phyloP scores from a whole-genome alignment of 2,797 vertebrate genomes.

The Sebastiscus tertius region DNA sequence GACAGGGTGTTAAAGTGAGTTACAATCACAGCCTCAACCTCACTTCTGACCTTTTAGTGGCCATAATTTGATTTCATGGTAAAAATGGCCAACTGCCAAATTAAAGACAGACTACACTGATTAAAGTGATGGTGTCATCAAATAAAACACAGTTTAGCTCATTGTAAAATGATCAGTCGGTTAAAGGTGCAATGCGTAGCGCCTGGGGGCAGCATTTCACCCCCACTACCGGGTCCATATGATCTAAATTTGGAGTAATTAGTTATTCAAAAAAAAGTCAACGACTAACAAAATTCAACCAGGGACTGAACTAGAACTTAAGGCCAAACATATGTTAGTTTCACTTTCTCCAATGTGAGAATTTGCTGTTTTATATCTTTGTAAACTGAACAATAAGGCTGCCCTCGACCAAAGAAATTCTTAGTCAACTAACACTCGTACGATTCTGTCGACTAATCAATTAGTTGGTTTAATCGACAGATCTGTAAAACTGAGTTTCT shows the following conservation, averaged over 20 bases:
- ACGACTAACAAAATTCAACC: no score
- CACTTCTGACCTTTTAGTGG: background rate
- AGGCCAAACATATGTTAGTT: background rate
- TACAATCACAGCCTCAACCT: background rate
- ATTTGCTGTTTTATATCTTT: background rate
- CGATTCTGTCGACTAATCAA: no score
- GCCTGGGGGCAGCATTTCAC: no score
- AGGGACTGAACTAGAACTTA: background rate
- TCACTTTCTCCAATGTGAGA: background rate
- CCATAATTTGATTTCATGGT: background rate
- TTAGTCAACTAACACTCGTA: no score
- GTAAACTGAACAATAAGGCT: background rate
- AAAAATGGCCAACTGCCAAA: background rate
- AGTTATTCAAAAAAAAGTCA: no score
- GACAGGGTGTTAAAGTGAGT: background rate
- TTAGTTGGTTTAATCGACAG: no score
- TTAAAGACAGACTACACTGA: background rate
- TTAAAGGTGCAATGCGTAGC: background rate
- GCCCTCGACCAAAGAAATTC: no score
- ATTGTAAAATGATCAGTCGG: background rate
- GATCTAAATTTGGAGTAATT: no score
- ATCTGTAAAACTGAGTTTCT: no score
- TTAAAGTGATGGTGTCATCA: background rate
- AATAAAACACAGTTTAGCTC: background rate
- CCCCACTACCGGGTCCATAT: rapidly evolving